Conservation (phyloP, 2,888 invertebrate genomes). For the Rotaria magnacalcarata region DNA sequence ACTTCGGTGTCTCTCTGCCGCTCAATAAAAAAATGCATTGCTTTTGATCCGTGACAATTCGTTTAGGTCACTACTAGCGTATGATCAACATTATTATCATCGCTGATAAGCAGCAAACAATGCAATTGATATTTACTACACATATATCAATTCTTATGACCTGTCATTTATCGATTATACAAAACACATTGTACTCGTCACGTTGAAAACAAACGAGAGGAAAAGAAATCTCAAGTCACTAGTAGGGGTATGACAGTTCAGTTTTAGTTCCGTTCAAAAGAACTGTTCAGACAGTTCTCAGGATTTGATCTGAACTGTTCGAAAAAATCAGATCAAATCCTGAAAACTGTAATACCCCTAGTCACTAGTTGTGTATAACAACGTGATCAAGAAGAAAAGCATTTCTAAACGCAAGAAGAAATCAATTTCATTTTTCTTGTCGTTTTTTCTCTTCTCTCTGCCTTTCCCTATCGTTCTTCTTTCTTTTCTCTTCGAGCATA, state of each 20-base stretch:
- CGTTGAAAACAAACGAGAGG: neutral
- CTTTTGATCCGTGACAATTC: neutral
- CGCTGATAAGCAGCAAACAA: neutral
- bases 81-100: neutral
- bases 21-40: neutral
- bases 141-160: neutral
- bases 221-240: neutral
- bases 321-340: too few relatives aligned
- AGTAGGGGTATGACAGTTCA: too few relatives aligned
- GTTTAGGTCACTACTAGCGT: too few relatives aligned
- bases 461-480: neutral
- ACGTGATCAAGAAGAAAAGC: neutral
- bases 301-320: too few relatives aligned
- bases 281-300: too few relatives aligned
- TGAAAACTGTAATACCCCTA: neutral
- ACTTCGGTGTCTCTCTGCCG: neutral
- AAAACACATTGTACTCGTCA: neutral
- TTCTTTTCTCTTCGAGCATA: neutral
- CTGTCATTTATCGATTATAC: neutral
- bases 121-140: neutral
- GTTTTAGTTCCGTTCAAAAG: too few relatives aligned
- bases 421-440: neutral
- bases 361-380: too few relatives aligned
- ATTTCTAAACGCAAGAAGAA: conserved; percentile 9
- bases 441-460: neutral